Conservation (phyloP, 2,888 invertebrate genomes). For the Cheilosia impressa region DNA sequence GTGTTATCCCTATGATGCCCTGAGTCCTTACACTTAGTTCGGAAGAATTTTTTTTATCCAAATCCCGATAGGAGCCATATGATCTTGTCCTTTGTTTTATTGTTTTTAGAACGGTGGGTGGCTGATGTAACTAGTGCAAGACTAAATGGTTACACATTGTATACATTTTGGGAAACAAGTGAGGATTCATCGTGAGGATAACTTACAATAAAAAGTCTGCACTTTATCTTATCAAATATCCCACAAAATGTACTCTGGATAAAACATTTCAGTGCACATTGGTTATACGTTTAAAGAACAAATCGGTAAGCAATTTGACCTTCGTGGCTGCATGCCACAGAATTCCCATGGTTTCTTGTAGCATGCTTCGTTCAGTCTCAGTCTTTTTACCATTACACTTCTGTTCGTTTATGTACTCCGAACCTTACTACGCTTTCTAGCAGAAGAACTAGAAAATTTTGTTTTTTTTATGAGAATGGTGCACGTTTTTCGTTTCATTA, state of each 20-base stretch:
- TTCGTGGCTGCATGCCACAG: slow-evolving; percentile 14
- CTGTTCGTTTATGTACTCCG: neutral
- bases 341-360: slow-evolving; percentile 8
- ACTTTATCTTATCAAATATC: neutral
- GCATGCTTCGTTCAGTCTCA: slow-evolving; percentile 47
- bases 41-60: too few species aligned
- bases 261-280: neutral
- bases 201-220: neutral
- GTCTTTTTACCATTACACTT: neutral
- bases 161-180: slow-evolving; percentile 64
- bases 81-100: slow-evolving; percentile 7
- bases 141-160: slow-evolving; percentile 50
- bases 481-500: slow-evolving; percentile 3
- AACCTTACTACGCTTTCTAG: neutral
- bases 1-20: too few species aligned
- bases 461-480: neutral
- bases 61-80: neutral
- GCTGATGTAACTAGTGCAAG: slow-evolving; percentile 28
- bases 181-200: slow-evolving; percentile 59
- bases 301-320: slow-evolving; percentile 45
- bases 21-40: too few species aligned
- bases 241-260: neutral
- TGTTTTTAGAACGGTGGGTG: slow-evolving; percentile 62
- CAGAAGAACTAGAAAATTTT: neutral
- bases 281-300: neutral